A percentile compares a stretch with the other conserved stretches of the same genome.
Evolutionary conservation across 2,888 invertebrate species (phyloP).

Genomic region (Polymixis flavicincta): DNA sequence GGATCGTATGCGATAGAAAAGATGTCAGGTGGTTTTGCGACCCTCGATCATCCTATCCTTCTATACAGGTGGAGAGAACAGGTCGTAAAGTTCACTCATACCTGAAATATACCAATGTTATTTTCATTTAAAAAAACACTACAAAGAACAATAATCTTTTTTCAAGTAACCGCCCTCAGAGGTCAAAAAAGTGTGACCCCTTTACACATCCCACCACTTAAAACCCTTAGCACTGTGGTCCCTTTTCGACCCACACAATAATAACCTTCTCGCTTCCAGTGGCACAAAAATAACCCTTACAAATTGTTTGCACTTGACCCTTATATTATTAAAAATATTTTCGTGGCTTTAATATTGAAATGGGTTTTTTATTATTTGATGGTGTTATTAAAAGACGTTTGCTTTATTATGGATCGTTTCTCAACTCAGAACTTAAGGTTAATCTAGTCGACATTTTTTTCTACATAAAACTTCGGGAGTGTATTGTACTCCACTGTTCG

Average conservation of each 20-base stretch:
- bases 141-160: not conserved
- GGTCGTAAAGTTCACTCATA: no score
- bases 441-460: no score
- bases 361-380: not conserved
- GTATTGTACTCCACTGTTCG: no score
- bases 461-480: no score
- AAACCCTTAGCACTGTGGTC: not conserved
- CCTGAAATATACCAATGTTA: no score
- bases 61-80: no score
- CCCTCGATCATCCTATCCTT: not conserved
- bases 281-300: constrained; percentile 15
- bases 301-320: constrained; percentile 9
- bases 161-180: not conserved
- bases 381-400: not conserved
- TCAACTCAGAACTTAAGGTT: no score
- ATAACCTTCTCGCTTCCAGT: not conserved
- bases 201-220: constrained; percentile 1
- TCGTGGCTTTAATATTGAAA: not conserved
- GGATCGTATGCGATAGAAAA: not conserved
- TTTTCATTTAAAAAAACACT: not conserved
- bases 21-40: not conserved
- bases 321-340: constrained; percentile 22
- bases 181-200: not conserved
- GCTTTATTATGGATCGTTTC: not conserved
- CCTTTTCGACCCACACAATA: constrained; percentile 14